A percentile compares a stretch with the other conserved stretches of the same genome.
phyloP scores from a whole-genome alignment of 1,140 invertebrate genomes.

The Cotesia typhae region DNA sequence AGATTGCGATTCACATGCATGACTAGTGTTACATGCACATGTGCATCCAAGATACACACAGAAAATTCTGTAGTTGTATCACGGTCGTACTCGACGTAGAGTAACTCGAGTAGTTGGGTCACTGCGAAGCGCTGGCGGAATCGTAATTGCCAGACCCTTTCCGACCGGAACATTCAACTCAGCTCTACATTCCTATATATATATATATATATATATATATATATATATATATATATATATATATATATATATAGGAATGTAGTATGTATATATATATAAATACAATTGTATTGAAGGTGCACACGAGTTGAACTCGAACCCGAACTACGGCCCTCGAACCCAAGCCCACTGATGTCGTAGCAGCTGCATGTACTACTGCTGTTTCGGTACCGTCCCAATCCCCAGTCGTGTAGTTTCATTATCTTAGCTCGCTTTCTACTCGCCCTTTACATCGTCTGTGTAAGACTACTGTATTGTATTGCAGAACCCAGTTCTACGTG shows the following conservation, averaged over 20 bases:
- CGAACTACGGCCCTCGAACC: not conserved
- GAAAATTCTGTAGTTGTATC: conserved; percentile 23
- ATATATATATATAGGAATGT: not conserved
- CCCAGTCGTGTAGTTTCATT: conserved; percentile 21
- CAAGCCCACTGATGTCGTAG: not conserved
- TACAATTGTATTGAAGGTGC: too few species aligned
- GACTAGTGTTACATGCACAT: not conserved
- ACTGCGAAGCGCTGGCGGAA: conserved; percentile 33
- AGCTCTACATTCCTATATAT: not conserved
- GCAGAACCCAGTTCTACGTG: not conserved
- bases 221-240: not conserved
- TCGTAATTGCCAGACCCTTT: conserved; percentile 40
- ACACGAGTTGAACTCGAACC: too few species aligned
- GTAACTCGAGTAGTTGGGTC: conserved; percentile 34
- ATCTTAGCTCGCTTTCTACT: too few species aligned
- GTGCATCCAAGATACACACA: conserved; percentile 17
- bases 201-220: not conserved
- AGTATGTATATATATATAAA: not conserved
- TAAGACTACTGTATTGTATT: too few species aligned
- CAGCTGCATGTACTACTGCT: conserved; percentile 18
- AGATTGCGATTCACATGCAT: not conserved
- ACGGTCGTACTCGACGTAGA: conserved; percentile 16
- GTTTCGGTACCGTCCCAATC: conserved; percentile 19
- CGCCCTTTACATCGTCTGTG: too few species aligned
- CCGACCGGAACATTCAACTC: conserved; percentile 26